phyloP scores from a whole-genome alignment of 2,888 invertebrate genomes.

The Pollenia griseotomentosa region DNA sequence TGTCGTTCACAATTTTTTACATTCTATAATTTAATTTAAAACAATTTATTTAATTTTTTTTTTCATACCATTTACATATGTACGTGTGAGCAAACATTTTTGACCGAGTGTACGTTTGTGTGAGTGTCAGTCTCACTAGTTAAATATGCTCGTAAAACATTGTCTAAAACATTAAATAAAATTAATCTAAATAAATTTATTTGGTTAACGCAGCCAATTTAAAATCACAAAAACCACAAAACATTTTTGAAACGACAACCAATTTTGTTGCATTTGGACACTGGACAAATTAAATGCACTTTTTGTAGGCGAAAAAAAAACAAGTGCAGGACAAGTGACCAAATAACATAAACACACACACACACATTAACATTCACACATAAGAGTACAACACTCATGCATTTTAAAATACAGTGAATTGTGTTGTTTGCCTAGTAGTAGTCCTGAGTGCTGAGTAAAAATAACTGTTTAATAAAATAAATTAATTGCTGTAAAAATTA shows the following conservation, averaged over 20 bases:
- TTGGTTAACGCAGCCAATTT: constrained; percentile 72
- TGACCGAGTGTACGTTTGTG: background rate
- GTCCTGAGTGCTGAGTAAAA: constrained; percentile 56
- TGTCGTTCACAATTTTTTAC: background rate
- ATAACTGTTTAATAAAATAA: constrained; percentile 75
- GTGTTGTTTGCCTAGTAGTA: background rate
- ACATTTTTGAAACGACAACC: constrained; percentile 72
- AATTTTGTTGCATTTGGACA: constrained; percentile 71
- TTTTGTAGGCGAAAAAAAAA: constrained; percentile 48
- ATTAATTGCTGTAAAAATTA: constrained; percentile 75
- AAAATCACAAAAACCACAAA: constrained; percentile 74
- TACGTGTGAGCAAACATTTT: constrained; percentile 3
- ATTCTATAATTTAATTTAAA: constrained; percentile 36
- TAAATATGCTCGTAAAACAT: constrained; percentile 58
- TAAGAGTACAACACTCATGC: background rate
- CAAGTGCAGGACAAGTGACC: constrained; percentile 36
- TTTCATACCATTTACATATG: background rate
- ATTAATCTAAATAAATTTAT: constrained; percentile 74
- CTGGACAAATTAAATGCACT: constrained; percentile 70
- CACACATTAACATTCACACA: background rate
- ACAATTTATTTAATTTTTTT: constrained; percentile 45
- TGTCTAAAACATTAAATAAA: constrained; percentile 71
- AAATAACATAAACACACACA: background rate
- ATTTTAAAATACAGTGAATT: constrained; percentile 36
- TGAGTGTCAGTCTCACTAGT: constrained; percentile 3